Conservation (phyloP, 2,888 invertebrate genomes). For the Acanthosoma haemorrhoidale region DNA sequence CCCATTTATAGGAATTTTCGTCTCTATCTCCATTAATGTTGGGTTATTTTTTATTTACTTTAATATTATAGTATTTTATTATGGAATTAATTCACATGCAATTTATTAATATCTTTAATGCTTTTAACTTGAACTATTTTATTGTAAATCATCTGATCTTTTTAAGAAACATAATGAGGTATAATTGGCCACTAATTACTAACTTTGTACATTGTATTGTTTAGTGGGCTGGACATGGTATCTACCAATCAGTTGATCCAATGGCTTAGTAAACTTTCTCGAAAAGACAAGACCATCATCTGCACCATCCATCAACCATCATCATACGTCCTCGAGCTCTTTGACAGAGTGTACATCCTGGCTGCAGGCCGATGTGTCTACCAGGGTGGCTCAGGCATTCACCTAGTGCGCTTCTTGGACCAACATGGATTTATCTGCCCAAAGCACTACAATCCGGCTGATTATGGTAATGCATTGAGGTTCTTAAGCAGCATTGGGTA, state of each 20-base stretch:
- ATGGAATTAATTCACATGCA: too few species aligned
- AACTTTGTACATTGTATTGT: too few species aligned
- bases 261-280: slow-evolving; percentile 54
- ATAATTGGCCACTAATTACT: too few species aligned
- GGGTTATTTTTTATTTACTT: too few species aligned
- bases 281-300: slow-evolving; percentile 61
- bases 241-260: slow-evolving; percentile 58
- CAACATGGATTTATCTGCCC: slow-evolving; percentile 57
- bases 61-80: too few species aligned
- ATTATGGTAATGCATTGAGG: slow-evolving; percentile 65
- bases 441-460: slow-evolving; percentile 62
- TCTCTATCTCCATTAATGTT: too few species aligned
- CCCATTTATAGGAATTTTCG: too few species aligned
- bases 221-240: slow-evolving; percentile 61
- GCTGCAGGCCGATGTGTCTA: slow-evolving; percentile 61
- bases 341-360: slow-evolving; percentile 61
- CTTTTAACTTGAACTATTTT: too few species aligned
- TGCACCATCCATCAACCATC: slow-evolving; percentile 66
- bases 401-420: slow-evolving; percentile 57
- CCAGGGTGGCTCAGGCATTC: slow-evolving; percentile 57
- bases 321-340: slow-evolving; percentile 58
- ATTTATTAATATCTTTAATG: too few species aligned
- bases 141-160: too few species aligned
- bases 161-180: too few species aligned
- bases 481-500: slow-evolving; percentile 50